Evolutionary conservation across 2,113 vertebrate species (phyloP), one percentile per base, ranked within the genome.

Genomic region (Aythya baeri): DNA sequence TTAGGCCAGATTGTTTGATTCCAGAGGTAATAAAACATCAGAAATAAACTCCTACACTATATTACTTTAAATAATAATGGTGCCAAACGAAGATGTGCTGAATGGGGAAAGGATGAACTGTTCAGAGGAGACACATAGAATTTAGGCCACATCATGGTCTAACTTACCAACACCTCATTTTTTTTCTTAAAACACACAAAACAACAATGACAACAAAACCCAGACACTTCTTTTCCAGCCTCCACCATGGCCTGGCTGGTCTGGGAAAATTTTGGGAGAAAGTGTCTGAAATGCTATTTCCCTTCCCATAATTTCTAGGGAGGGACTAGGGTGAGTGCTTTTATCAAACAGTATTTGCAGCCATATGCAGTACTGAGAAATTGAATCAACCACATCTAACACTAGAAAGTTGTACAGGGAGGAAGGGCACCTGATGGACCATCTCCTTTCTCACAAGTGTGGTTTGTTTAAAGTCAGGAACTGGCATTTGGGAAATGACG

Each of bases 351-450:
- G 7, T 74, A 49, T 55, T 62, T 91, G 31, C n/a, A 66, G 58
- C 11, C 0, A 17, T 7, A 41, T 29, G 0, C 17, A 20, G 3
- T 49, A 14, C 8, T 5, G 73, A 80, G 67, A 54, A 62, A 49
- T 5, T 29, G 44, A 2, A 70, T 18, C 22, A 29, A 50, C 50
- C 9, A 27, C 1, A 5, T n/a, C 29, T 49, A 38, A 52, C 0
- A 0, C 41, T 36, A 77, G 27, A 31, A 34, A 18, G 2, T 5
- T 78, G 49, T 25, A 34, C 9, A 14, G 18, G 38, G 13, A 49
- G 26, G 31, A 59, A 49, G 20, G 29, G 9, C 27, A 34, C 17
- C 21, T 62, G 13, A 31, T 13, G 17, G 38, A 20, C 18, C 57
- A 67, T 6, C 21, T 75, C 16, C 9, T 25, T 17, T 86, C 68